Conservation (phyloP, 1,140 invertebrate species). For the Tribolium castaneum region DNA sequence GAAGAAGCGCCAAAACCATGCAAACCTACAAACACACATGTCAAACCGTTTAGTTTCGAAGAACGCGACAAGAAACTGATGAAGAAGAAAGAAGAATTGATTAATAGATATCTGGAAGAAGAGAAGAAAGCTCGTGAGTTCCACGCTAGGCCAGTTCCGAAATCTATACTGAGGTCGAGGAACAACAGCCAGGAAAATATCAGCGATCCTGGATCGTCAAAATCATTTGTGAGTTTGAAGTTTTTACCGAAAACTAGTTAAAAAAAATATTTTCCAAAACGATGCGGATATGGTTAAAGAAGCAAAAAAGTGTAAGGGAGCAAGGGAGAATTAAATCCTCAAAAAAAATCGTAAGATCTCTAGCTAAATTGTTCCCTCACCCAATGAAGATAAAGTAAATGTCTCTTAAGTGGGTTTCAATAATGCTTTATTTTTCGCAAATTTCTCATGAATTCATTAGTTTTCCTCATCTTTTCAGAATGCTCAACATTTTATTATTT, state of each 20-base stretch:
- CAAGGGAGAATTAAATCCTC: not conserved
- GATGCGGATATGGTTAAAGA: too few species aligned
- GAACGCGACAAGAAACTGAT: slow-evolving; percentile 63
- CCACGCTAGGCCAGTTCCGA: slow-evolving; percentile 63
- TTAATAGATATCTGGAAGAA: slow-evolving; percentile 65
- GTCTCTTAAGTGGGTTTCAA: too few species aligned
- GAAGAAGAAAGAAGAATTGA: slow-evolving; percentile 65
- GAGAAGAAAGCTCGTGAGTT: slow-evolving; percentile 63
- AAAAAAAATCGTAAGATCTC: not conserved
- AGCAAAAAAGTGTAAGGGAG: too few species aligned
- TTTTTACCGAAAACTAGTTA: too few species aligned
- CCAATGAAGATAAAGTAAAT: too few species aligned
- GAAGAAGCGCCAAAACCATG: slow-evolving; percentile 21
- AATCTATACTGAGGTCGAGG: slow-evolving; percentile 16
- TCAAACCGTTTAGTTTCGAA: slow-evolving; percentile 69
- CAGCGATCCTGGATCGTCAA: not conserved
- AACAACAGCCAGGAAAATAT: not conserved
- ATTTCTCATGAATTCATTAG: too few species aligned
- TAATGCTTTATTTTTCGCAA: too few species aligned
- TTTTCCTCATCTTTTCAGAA: too few species aligned
- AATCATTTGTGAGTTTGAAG: slow-evolving; percentile 5
- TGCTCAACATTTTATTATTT: too few species aligned
- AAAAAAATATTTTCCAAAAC: too few species aligned
- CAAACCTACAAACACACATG: slow-evolving; percentile 53
- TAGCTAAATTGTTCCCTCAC: too few species aligned